Conservation (phyloP, 2,113 vertebrate genomes). For the Eulemur rufifrons region DNA sequence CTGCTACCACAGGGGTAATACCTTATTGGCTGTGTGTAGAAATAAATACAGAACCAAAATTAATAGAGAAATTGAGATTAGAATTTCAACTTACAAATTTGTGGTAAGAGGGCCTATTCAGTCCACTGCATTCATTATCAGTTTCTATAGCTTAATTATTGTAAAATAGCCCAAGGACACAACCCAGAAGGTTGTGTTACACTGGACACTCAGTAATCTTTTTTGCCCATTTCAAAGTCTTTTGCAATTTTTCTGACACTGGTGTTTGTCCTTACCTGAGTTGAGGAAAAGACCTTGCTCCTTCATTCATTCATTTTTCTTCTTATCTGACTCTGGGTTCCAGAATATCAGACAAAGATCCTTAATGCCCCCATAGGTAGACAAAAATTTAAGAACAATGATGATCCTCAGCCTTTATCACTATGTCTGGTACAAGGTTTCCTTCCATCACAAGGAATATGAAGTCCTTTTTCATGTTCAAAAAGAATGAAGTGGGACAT, state of each 20-base stretch:
- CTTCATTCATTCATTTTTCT: background rate
- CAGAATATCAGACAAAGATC: background rate
- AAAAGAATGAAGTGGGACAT: background rate
- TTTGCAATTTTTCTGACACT: background rate
- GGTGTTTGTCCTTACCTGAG: background rate
- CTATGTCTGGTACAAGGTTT: background rate
- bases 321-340: background rate
- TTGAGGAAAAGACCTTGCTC: background rate
- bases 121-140: background rate
- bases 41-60: constrained; percentile 29
- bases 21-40: background rate
- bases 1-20: background rate
- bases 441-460: background rate
- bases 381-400: background rate
- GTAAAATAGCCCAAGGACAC: background rate
- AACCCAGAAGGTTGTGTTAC: background rate
- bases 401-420: background rate
- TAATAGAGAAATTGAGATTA: background rate
- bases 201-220: background rate
- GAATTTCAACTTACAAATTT: background rate
- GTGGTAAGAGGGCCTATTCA: background rate
- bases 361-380: background rate
- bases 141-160: background rate
- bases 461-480: background rate
- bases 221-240: constrained; percentile 26